A percentile compares a stretch with the other conserved stretches of the same genome.
These are phyloP conservation scores for Drosophila siamana DNA, from an alignment of 2,888 invertebrate species.

Conservation along the genomic window DNA sequence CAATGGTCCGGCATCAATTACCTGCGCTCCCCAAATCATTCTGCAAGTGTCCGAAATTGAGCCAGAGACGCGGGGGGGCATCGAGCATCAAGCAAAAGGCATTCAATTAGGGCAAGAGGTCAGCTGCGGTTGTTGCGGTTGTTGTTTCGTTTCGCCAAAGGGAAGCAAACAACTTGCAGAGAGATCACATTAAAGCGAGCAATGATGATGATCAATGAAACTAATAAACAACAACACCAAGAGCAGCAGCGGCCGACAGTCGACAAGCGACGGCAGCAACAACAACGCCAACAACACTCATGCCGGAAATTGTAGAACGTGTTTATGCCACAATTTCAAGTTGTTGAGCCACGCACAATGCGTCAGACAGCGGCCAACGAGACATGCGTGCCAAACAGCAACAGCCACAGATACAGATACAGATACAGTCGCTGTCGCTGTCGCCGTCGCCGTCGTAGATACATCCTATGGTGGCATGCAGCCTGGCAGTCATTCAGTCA, in stretches of 20 bases:
- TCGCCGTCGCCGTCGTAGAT: conserved; percentile 17
- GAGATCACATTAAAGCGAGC: conserved; percentile 45
- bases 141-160: not conserved
- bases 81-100: conserved; percentile 18
- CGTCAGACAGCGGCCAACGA: conserved; percentile 67
- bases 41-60: conserved; percentile 36
- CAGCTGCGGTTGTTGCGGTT: conserved; percentile 34
- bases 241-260: conserved; percentile 27
- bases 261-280: conserved; percentile 20
- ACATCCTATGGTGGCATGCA: conserved; percentile 7
- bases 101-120: conserved; percentile 61
- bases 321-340: conserved; percentile 81
- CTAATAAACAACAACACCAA: conserved; percentile 58
- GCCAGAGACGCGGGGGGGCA: too few relatives aligned
- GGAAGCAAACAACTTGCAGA: conserved; percentile 11
- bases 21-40: not conserved
- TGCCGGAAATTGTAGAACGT: conserved; percentile 81
- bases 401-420: conserved; percentile 23
- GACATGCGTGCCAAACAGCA: conserved; percentile 73
- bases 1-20: not conserved
- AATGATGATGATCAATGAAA: conserved; percentile 80
- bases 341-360: conserved; percentile 81
- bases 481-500: not conserved
- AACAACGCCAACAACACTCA: conserved; percentile 60
- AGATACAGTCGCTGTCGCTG: conserved; percentile 17